Evolutionary conservation across 1,140 invertebrate genomes (phyloP), one percentile per base, ranked within the genome.

Genomic region (Trachymyrmex cornetzi): DNA sequence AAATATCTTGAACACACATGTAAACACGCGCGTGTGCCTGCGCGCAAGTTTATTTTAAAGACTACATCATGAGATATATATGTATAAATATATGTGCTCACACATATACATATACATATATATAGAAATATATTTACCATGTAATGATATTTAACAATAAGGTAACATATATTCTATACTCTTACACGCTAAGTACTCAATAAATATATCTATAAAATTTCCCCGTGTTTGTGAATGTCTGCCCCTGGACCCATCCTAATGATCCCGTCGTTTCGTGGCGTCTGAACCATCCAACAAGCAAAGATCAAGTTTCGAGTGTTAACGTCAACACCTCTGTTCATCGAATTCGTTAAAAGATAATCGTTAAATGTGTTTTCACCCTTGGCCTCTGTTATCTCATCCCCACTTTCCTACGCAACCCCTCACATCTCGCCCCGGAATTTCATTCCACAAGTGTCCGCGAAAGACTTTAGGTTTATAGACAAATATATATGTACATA

Each of bases 181-280:
- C 94, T 95, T 95, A 95, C 93, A 94, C 93, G 92, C 93, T 95
- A 95, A 95, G 94, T 95, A 95, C 92, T 95, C 94, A 95, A 95
- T 95, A 95, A 95, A 95, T 95, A 95, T 95, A 95, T 95, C 93
- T 95, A 95, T 94, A 94, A 95, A 95, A 95, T 92, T 90, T 94
- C 93, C 93, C 92, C 88, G 94, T 95, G 94, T 95, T 94, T 94
- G 93, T 95, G 94, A 93, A 92, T 95, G 94, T 95, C 92, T 94
- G 55, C 89, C 93, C 93, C 89, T 84, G 84, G n/a, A 87, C 94
- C 93, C 77, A 90, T 94, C 94, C 94, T 66, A 2, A 27, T 59
- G 53, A 90, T 94, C 92, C 93, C 67, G 34, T 93, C 92, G 90
- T 91, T 71, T 91, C 88, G 93, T 94, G 89, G 89, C 92, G 92